A percentile compares a stretch with the other conserved stretches of the same genome.
Evolutionary conservation across 2,797 vertebrate genomes (phyloP).

Genomic region (Sebastes hubbsi): DNA sequence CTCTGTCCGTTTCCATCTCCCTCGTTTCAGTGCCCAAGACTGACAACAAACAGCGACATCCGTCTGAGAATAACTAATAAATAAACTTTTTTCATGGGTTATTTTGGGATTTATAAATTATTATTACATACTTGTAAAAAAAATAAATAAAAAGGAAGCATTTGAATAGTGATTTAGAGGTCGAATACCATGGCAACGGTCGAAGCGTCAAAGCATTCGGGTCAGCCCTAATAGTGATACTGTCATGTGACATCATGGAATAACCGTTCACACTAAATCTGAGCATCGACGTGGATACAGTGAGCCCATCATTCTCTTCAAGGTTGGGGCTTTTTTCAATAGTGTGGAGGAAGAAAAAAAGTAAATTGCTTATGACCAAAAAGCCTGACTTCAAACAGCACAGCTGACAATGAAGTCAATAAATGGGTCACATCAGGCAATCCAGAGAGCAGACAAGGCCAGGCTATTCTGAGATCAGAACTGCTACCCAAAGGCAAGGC

Average conservation of each 20-base stretch:
- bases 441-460: constrained; percentile 28
- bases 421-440: constrained; percentile 54
- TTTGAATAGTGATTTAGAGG: neutral
- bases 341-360: constrained; percentile 3
- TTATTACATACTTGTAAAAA: too few relatives aligned
- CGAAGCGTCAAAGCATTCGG: too few relatives aligned
- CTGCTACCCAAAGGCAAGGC: constrained; percentile 27
- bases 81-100: rapidly evolving
- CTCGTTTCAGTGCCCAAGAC: too few relatives aligned
- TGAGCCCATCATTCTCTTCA: constrained; percentile 18
- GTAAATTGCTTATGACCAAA: constrained; percentile 48
- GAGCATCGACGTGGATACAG: constrained; percentile 2
- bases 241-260: neutral
- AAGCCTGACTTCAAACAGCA: constrained; percentile 49
- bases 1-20: too few relatives aligned
- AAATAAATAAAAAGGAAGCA: neutral
- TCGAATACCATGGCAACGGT: neutral
- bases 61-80: too few relatives aligned
- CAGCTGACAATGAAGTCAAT: constrained; percentile 54
- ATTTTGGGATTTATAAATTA: too few relatives aligned
- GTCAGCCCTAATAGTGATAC: neutral
- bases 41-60: too few relatives aligned
- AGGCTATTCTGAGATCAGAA: constrained; percentile 56
- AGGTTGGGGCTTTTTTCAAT: constrained; percentile 22
- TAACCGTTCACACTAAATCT: neutral